Percentiles rank a stretch among this genome's conserved stretches.
phyloP scores from a whole-genome alignment of 1,140 invertebrate genomes.

The Oryctes rhinoceros region DNA sequence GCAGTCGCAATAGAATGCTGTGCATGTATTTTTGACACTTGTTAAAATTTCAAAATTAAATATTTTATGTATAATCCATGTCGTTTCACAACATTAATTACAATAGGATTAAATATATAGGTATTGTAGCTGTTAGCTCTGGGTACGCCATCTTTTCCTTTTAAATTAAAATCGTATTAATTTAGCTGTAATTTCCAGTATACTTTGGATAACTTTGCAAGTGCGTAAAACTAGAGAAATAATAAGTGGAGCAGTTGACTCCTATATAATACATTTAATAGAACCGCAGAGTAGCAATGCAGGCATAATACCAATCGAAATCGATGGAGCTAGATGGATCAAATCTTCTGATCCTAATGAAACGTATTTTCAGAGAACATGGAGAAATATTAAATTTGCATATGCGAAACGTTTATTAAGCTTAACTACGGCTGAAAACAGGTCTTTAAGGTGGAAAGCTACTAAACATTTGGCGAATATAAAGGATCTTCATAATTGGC shows the following conservation, averaged over 20 bases:
- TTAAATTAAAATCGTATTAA: neutral
- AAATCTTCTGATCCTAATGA: slow-evolving; percentile 39
- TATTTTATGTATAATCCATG: slow-evolving; percentile 30
- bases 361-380: slow-evolving; percentile 42
- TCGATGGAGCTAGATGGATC: slow-evolving; percentile 43
- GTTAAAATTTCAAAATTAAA: slow-evolving; percentile 13
- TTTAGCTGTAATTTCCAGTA: slow-evolving; percentile 46
- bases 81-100: neutral
- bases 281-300: slow-evolving; percentile 42
- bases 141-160: neutral
- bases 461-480: slow-evolving; percentile 59
- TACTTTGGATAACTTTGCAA: slow-evolving; percentile 56
- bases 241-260: slow-evolving; percentile 55
- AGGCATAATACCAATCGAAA: neutral
- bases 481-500: slow-evolving; percentile 64
- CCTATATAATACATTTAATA: slow-evolving; percentile 52
- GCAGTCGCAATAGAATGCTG: neutral
- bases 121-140: slow-evolving; percentile 13
- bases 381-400: slow-evolving; percentile 63
- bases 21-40: slow-evolving; percentile 40
- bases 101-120: slow-evolving; percentile 25
- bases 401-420: slow-evolving; percentile 62
- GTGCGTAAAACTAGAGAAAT: slow-evolving; percentile 53
- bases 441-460: slow-evolving; percentile 61
- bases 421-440: slow-evolving; percentile 59